These are phyloP conservation scores for Toxotes chatareus DNA, from an alignment of 2,113 vertebrate genomes.

Conservation along the genomic window DNA sequence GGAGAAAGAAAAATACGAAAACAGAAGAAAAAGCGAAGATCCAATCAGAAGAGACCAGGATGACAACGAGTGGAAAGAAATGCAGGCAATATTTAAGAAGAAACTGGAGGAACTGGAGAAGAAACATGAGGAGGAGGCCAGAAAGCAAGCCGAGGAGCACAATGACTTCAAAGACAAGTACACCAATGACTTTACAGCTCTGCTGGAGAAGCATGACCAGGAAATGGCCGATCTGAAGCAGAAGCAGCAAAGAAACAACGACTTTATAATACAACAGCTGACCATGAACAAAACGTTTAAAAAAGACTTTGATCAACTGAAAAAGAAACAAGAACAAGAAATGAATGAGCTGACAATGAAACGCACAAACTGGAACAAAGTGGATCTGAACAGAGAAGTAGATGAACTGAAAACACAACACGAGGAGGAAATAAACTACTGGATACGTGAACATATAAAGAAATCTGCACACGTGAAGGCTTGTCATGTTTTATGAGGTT, in stretches of 20 bases:
- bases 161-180: slow-evolving; percentile 54
- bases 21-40: slow-evolving; percentile 4
- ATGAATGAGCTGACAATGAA: neutral
- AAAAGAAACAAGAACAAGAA: slow-evolving; percentile 7
- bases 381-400: no score
- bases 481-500: no score
- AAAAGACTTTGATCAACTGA: neutral
- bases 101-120: neutral
- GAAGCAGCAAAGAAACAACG: neutral
- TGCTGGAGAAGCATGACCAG: neutral
- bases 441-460: no score
- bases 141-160: slow-evolving; percentile 50
- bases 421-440: no score
- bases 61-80: neutral
- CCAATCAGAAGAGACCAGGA: neutral
- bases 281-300: neutral
- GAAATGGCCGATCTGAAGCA: slow-evolving; percentile 10
- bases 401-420: no score
- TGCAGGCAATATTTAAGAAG: neutral
- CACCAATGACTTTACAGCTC: neutral
- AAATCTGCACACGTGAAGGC: no score
- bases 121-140: slow-evolving; percentile 35
- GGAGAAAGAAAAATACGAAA: neutral
- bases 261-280: neutral
- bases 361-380: no score